Conservation (phyloP, 2,888 invertebrate species). For the Imbricaverruca yamaguchii region DNA sequence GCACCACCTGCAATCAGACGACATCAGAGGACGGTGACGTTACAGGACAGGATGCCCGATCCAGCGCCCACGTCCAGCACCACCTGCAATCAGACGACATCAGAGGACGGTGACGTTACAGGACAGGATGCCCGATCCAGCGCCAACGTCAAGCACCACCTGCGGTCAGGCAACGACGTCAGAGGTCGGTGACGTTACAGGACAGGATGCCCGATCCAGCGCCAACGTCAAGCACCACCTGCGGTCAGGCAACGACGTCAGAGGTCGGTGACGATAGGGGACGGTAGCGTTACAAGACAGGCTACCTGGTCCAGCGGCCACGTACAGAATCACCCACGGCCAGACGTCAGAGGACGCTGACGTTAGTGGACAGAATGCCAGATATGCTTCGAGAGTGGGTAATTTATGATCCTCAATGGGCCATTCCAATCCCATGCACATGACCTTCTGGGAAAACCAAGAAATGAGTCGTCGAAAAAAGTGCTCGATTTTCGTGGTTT, state of each 20-base stretch:
- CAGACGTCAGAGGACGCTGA: not conserved
- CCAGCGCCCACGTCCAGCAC: slow-evolving; percentile 97
- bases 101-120: slow-evolving; percentile 41
- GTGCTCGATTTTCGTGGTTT: too few relatives aligned
- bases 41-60: slow-evolving; percentile 86
- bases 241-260: slow-evolving; percentile 43
- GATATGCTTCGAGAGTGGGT: slow-evolving; percentile 50
- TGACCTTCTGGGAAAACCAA: too few relatives aligned
- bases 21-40: not conserved
- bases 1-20: slow-evolving; percentile 66
- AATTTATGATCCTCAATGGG: too few relatives aligned
- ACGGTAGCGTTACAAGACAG: too few relatives aligned
- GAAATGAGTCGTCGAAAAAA: too few relatives aligned
- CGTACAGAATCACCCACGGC: slow-evolving; percentile 89
- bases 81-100: slow-evolving; percentile 54
- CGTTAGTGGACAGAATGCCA: slow-evolving; percentile 76
- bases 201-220: slow-evolving; percentile 97
- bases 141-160: slow-evolving; percentile 94
- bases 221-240: slow-evolving; percentile 93
- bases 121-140: slow-evolving; percentile 95
- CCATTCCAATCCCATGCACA: too few relatives aligned
- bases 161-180: slow-evolving; percentile 50
- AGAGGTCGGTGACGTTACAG: slow-evolving; percentile 40
- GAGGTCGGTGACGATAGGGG: too few relatives aligned
- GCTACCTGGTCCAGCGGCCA: slow-evolving; percentile 97